phyloP scores from a whole-genome alignment of 2,113 vertebrate genomes.

The Herpetotheres cachinnans region DNA sequence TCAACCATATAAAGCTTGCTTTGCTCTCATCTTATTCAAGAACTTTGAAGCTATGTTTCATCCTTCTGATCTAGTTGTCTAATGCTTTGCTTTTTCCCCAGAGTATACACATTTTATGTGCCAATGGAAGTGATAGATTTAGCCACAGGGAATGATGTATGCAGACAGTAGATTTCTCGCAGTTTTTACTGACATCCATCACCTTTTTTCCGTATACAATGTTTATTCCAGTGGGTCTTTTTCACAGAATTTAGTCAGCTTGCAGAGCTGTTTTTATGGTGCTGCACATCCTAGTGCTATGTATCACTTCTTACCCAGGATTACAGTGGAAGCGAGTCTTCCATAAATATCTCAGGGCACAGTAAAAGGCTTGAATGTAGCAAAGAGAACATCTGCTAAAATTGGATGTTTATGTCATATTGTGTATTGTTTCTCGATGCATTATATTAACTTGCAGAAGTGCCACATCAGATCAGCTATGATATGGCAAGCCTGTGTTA shows the following conservation, averaged over 20 bases:
- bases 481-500: neutral
- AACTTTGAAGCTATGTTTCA: constrained; percentile 12
- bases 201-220: neutral
- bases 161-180: neutral
- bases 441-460: neutral
- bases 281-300: neutral
- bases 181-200: constrained; percentile 33
- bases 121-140: constrained; percentile 42
- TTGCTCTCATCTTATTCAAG: neutral
- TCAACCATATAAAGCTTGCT: neutral
- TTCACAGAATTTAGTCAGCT: constrained; percentile 20
- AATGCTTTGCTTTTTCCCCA: neutral
- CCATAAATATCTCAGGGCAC: constrained; percentile 1
- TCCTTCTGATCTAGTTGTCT: constrained; percentile 6
- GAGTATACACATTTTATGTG: neutral
- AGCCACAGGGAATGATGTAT: constrained; percentile 35
- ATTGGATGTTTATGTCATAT: neutral
- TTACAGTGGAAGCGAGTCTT: neutral
- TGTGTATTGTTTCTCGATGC: neutral
- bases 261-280: neutral
- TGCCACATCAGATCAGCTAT: neutral
- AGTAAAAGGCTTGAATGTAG: neutral
- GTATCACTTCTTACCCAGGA: neutral
- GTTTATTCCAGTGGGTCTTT: constrained; percentile 31
- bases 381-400: neutral